Evolutionary conservation across 1,140 invertebrate genomes (phyloP), one percentile per base, ranked within the genome.

Genomic region (Rhopalosiphum maidis): DNA sequence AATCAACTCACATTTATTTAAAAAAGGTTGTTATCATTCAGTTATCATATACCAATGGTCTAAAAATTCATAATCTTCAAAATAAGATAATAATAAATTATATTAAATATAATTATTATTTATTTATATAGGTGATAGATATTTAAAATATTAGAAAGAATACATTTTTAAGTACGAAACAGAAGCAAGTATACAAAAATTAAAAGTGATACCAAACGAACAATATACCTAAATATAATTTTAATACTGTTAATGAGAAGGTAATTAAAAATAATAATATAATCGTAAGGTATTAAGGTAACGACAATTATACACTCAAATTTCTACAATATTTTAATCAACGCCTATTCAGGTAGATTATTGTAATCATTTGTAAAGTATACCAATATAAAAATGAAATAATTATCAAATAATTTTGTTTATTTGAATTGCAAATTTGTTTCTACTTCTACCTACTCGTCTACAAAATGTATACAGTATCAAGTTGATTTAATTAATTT

Each of bases 31-130:
- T 41, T 83, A 55, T 37, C 48, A 37, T 93, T 85, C 82, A 55
- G 48, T 86, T 85, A 86, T n/a, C 37, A 35, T 48, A 92, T 43
- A 86, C 21, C 48, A 86, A 86, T 48, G 25, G 21, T 48, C 68
- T 51, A 23, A 54, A 51, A 15, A 83, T 77, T 83, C 60, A 43
- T 92, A 48, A 77, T 93, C 37, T 82, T 41, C 48, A 83, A 54
- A 86, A 68, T 68, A 68, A 68, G 60, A 68, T 68, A 55, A 82
- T 83, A 93, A 55, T 51, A 82, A 92, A n/a, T 25, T 46, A 43
- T 60, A 43, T 22, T 60, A 21, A 48, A 68, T 60, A 55, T 60
- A 15, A 68, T n/a, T 68, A 68, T 68, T 68, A 68, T 68, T 68
- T 22, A 35, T 37, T 35, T 68, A 46, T 77, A n/a, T n/a, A 35